Percentiles rank a stretch among this genome's conserved stretches.
phyloP scores from a whole-genome alignment of 2,113 vertebrate genomes.

The Dryoscopus gambensis region DNA sequence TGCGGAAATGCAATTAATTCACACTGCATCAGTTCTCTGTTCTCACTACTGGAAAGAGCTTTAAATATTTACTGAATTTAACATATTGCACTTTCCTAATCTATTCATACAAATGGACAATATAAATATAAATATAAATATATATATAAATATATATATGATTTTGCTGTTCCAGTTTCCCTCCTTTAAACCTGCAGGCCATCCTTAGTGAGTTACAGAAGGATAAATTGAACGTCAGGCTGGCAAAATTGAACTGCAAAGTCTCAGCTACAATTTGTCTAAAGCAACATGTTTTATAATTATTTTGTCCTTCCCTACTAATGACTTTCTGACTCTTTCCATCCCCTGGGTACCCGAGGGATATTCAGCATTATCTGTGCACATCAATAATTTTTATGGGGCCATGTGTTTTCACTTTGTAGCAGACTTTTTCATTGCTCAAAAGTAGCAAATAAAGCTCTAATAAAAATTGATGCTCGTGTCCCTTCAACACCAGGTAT shows the following conservation, averaged over 20 bases:
- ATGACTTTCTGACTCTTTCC: conserved; percentile 24
- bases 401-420: conserved; percentile 35
- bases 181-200: background rate
- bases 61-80: background rate
- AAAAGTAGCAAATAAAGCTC: conserved; percentile 25
- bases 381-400: conserved; percentile 18
- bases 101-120: background rate
- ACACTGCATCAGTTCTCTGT: background rate
- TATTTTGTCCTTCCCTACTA: background rate
- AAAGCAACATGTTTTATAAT: background rate
- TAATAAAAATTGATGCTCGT: conserved; percentile 40
- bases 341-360: background rate
- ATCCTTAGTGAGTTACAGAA: background rate
- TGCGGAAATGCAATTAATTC: background rate
- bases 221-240: background rate
- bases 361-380: background rate
- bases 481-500: conserved; percentile 48
- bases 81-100: background rate
- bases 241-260: background rate
- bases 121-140: too few species aligned
- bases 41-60: background rate
- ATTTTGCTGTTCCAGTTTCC: background rate
- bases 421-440: background rate
- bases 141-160: too few species aligned
- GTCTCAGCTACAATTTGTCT: background rate